Evolutionary conservation across 2,113 vertebrate species (phyloP).

Genomic region (Leiothrix lutea): DNA sequence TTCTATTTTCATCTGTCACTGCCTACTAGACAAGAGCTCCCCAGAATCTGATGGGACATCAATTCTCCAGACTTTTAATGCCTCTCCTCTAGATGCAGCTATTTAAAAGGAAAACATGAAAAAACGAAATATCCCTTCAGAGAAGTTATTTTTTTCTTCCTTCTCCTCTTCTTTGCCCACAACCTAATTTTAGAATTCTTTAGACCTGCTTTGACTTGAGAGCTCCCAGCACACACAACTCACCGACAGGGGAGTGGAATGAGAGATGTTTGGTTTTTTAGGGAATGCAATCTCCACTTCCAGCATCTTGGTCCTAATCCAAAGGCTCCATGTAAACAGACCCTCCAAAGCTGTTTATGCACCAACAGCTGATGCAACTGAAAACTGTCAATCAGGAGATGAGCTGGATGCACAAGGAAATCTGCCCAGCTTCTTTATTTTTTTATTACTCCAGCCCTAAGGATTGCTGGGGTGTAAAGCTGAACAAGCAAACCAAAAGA

Average conservation of each 20-base stretch:
- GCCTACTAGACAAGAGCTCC: background rate
- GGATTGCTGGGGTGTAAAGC: slow-evolving; percentile 23
- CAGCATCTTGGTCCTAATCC: slow-evolving; percentile 45
- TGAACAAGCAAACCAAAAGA: background rate
- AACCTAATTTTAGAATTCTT: background rate
- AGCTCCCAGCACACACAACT: background rate
- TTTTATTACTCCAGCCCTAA: background rate
- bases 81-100: background rate
- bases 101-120: background rate
- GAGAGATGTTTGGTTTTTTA: slow-evolving; percentile 14
- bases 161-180: background rate
- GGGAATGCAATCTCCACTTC: slow-evolving; percentile 38
- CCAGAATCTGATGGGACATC: background rate
- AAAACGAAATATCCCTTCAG: background rate
- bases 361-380: slow-evolving; percentile 56
- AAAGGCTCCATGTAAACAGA: slow-evolving; percentile 47
- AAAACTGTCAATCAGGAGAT: slow-evolving; percentile 56
- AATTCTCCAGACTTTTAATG: background rate
- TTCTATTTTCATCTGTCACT: background rate
- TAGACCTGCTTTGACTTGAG: background rate
- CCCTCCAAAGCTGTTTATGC: slow-evolving; percentile 53
- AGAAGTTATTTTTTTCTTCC: background rate
- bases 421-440: background rate
- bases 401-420: slow-evolving; percentile 5
- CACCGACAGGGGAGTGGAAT: background rate